These are phyloP conservation scores for Streptopelia turtur DNA, from an alignment of 2,797 vertebrate species.

Conservation along the genomic window DNA sequence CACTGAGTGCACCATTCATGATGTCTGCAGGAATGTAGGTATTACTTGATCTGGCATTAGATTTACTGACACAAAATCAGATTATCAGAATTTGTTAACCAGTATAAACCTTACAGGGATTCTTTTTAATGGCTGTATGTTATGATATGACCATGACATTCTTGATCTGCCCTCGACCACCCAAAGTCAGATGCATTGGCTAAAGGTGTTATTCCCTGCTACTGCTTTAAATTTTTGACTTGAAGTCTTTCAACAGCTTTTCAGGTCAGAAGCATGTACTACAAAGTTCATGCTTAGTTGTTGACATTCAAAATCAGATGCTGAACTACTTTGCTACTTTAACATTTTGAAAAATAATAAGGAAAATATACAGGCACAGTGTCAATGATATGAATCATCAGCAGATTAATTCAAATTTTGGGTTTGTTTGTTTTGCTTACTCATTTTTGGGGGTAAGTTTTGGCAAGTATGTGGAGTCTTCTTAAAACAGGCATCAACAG, in stretches of 20 bases:
- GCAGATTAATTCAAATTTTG: background rate
- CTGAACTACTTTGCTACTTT: background rate
- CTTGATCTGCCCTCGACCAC: background rate
- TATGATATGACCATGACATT: rapidly evolving
- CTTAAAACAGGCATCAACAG: background rate
- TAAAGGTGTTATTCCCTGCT: background rate
- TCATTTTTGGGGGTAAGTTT: background rate
- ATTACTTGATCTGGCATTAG: background rate
- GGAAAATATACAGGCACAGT: background rate
- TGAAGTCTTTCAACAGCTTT: background rate
- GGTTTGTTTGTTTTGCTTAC: background rate
- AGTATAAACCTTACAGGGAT: background rate
- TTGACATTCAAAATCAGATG: background rate
- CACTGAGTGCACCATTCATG: background rate
- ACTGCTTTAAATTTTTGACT: background rate
- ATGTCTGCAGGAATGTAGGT: background rate
- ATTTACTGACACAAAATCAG: background rate
- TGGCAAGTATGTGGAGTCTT: background rate
- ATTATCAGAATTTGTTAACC: background rate
- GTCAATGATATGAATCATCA: background rate
- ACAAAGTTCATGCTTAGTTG: background rate
- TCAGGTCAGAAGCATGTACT: background rate
- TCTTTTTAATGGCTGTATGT: background rate
- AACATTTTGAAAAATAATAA: background rate
- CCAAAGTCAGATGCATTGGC: background rate